A percentile compares a stretch with the other conserved stretches of the same genome.
Evolutionary conservation across 2,113 vertebrate species (phyloP).

Genomic region (Hipposideros armiger): DNA sequence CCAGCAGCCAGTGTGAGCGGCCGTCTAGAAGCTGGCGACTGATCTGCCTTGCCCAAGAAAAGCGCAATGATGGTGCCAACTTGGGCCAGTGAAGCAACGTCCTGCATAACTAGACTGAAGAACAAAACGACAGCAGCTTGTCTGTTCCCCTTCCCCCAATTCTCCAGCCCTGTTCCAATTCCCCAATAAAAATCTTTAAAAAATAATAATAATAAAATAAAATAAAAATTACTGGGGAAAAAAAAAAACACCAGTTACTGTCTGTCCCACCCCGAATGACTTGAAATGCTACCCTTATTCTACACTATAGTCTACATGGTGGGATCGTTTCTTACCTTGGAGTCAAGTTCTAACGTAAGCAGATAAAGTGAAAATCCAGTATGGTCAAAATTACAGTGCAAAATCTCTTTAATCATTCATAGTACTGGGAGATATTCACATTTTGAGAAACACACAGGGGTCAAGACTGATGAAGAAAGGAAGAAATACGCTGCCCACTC

Average conservation of each 20-base stretch:
- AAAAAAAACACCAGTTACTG: not conserved
- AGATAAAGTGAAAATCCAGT: not conserved
- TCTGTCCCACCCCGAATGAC: not conserved
- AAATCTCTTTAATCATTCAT: not conserved
- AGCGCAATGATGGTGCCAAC: no score
- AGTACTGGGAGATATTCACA: not conserved
- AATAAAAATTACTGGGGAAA: not conserved
- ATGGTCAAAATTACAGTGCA: not conserved
- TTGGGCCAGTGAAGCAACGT: no score
- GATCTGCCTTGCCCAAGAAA: no score
- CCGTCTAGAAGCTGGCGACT: no score
- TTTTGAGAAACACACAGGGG: not conserved
- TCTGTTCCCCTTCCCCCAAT: no score
- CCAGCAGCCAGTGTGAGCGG: no score
- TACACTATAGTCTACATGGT: not conserved
- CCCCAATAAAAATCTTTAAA: no score
- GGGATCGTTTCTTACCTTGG: not conserved
- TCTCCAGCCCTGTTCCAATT: no score
- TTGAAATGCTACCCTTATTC: not conserved
- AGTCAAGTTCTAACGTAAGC: not conserved
- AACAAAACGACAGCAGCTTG: no score
- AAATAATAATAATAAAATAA: no score
- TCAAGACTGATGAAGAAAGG: not conserved
- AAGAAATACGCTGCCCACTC: not conserved
- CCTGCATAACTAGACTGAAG: no score